These are phyloP conservation scores for Gymnosoma rotundatum DNA, from an alignment of 2,888 invertebrate species.

Conservation along the genomic window DNA sequence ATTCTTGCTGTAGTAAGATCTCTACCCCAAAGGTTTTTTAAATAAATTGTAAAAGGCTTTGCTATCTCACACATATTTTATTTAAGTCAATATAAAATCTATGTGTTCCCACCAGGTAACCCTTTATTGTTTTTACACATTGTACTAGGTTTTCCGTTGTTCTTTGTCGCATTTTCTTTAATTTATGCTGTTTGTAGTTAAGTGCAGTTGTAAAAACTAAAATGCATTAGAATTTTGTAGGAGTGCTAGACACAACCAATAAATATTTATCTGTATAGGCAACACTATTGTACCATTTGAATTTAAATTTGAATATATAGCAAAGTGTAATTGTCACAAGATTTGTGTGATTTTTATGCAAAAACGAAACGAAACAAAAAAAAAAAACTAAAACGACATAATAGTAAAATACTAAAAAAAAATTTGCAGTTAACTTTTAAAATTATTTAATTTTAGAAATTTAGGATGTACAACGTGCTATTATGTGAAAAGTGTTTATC, in stretches of 20 bases:
- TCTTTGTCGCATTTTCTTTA: slow-evolving; percentile 62
- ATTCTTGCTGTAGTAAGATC: too few relatives aligned
- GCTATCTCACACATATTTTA: too few relatives aligned
- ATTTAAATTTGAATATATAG: slow-evolving; percentile 54
- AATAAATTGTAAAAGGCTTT: too few relatives aligned
- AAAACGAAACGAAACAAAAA: slow-evolving; percentile 29
- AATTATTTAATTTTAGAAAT: slow-evolving; percentile 46
- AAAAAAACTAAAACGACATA: not conserved
- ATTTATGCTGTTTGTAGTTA: slow-evolving; percentile 48
- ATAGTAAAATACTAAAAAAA: slow-evolving; percentile 11
- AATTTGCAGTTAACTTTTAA: slow-evolving; percentile 51
- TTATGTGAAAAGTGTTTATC: slow-evolving; percentile 52
- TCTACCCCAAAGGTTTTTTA: too few relatives aligned
- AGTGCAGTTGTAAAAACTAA: slow-evolving; percentile 30
- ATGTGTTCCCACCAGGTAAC: too few relatives aligned
- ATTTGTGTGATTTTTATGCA: slow-evolving; percentile 67
- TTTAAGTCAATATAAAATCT: too few relatives aligned
- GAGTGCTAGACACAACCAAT: slow-evolving; percentile 33
- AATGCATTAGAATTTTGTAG: slow-evolving; percentile 39
- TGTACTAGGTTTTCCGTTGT: slow-evolving; percentile 41
- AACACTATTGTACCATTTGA: slow-evolving; percentile 34
- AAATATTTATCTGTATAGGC: slow-evolving; percentile 2
- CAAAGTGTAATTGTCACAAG: slow-evolving; percentile 65
- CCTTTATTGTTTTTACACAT: slow-evolving; percentile 4
- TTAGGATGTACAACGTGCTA: slow-evolving; percentile 37